Conservation (phyloP, 1,140 invertebrate species). For the Adoxophyes honmai region DNA sequence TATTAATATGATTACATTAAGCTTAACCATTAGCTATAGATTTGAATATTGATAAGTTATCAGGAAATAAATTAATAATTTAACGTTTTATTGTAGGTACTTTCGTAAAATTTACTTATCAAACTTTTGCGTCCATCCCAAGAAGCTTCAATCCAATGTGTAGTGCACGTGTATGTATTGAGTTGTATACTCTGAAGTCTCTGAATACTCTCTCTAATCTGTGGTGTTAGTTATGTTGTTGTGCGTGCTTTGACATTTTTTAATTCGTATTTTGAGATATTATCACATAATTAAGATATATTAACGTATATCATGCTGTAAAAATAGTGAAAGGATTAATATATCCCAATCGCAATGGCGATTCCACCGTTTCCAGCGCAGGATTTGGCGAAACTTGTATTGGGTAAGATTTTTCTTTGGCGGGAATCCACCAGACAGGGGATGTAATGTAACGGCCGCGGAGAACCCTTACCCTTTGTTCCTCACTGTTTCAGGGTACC, state of each 20-base stretch:
- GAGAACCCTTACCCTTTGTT: constrained; percentile 16
- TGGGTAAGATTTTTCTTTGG: constrained; percentile 61
- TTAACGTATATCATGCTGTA: constrained; percentile 8
- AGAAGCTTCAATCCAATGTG: too few relatives aligned
- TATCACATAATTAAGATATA: not conserved
- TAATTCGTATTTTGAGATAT: not conserved
- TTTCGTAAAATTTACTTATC: too few relatives aligned
- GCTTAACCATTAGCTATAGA: too few relatives aligned
- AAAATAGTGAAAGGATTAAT: not conserved
- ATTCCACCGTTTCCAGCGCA: constrained; percentile 64
- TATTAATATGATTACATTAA: too few relatives aligned
- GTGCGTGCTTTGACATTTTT: constrained; percentile 11
- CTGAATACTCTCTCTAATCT: too few relatives aligned
- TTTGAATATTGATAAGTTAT: too few relatives aligned
- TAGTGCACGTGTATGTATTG: too few relatives aligned
- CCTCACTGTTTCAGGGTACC: constrained; percentile 48
- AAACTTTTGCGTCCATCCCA: too few relatives aligned
- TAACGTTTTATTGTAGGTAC: too few relatives aligned
- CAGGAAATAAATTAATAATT: too few relatives aligned
- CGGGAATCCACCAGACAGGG: constrained; percentile 37
- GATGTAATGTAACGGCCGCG: constrained; percentile 22
- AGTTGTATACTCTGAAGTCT: not conserved
- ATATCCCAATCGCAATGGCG: constrained; percentile 33
- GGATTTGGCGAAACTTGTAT: constrained; percentile 65
- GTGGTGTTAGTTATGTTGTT: constrained; percentile 10